Conservation (phyloP, 2,797 vertebrate species). For the Numenius phaeopus region DNA sequence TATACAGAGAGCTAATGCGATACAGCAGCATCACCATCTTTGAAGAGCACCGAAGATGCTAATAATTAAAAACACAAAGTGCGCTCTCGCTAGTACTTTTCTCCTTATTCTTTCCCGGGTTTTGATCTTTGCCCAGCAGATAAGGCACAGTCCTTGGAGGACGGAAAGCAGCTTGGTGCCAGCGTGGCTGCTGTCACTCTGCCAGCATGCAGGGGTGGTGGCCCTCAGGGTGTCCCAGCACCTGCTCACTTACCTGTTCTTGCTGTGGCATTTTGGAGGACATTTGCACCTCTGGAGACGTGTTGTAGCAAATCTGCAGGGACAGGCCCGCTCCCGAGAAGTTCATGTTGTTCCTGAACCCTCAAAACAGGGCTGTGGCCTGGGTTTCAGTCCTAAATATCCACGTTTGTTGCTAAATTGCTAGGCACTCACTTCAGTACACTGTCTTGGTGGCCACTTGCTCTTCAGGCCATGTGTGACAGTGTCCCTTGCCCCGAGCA, state of each 20-base stretch:
- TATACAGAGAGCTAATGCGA: not conserved
- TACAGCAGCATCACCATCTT: not conserved
- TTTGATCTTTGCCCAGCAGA: rapidly evolving
- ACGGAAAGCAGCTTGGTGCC: not conserved
- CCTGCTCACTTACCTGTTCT: not conserved
- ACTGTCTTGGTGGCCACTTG: not conserved
- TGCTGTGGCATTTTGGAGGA: not conserved
- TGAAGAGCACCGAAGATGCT: not conserved
- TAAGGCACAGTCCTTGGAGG: not conserved
- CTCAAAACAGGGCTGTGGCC: not conserved
- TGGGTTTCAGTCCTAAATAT: not conserved
- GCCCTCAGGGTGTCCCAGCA: rapidly evolving
- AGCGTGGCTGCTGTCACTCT: not conserved
- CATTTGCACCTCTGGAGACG: rapidly evolving
- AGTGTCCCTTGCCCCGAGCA: rapidly evolving
- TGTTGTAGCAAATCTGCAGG: not conserved
- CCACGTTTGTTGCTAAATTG: not conserved
- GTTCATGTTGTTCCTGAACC: not conserved
- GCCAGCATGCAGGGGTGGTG: not conserved
- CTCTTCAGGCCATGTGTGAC: not conserved
- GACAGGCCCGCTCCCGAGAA: rapidly evolving
- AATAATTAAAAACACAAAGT: not conserved
- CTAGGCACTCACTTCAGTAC: not conserved
- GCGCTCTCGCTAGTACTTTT: rapidly evolving
- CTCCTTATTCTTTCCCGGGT: not conserved